A percentile compares a stretch with the other conserved stretches of the same genome.
These are phyloP conservation scores for Oithona nana DNA, from an alignment of 2,888 invertebrate genomes.

Conservation along the genomic window DNA sequence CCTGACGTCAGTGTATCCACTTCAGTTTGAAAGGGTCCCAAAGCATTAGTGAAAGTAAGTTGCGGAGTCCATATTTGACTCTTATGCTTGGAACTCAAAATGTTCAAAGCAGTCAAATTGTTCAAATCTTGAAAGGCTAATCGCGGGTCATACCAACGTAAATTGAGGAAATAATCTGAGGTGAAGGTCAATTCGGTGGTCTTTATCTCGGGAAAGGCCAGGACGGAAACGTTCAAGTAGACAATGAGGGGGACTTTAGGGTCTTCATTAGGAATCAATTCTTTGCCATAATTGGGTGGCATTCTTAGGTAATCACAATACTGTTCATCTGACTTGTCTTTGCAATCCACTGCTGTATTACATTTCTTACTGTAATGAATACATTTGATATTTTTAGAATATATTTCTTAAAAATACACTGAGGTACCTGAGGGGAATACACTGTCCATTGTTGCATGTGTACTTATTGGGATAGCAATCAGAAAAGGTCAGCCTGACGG, in stretches of 20 bases:
- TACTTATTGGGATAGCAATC: not conserved
- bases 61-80: constrained; percentile 9
- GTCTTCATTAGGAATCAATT: not conserved
- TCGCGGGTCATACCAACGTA: constrained; percentile 14
- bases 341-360: not conserved
- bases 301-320: constrained; percentile 3
- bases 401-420: not conserved
- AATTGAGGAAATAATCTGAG: constrained; percentile 3
- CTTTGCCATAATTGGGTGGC: constrained; percentile 6
- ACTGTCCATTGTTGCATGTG: constrained; percentile 1
- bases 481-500: not conserved
- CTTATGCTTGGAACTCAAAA: not conserved
- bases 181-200: constrained; percentile 7
- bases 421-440: not conserved
- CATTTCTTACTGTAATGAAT: not conserved
- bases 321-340: constrained; percentile 2
- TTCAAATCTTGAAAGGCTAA: constrained; percentile 10
- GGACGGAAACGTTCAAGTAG: not conserved
- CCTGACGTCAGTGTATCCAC: constrained; percentile 4
- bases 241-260: not conserved
- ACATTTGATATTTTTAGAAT: not conserved
- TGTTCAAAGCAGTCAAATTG: not conserved
- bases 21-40: constrained; percentile 16
- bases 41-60: constrained; percentile 13
- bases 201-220: constrained; percentile 13